These are phyloP conservation scores for Cerceris rybyensis DNA, from an alignment of 2,888 invertebrate species.

Conservation along the genomic window DNA sequence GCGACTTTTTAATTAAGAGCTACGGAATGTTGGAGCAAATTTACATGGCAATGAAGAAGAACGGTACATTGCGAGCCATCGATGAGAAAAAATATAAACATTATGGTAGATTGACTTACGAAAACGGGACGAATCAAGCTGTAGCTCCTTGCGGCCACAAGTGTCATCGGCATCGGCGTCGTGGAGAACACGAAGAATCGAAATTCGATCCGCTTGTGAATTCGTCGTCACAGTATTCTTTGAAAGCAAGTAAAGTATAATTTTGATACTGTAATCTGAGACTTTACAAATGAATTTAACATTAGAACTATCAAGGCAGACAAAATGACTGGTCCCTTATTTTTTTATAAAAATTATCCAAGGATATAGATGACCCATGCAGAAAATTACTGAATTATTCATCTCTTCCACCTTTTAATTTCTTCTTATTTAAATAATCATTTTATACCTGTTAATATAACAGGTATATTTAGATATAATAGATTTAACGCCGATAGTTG, in stretches of 20 bases:
- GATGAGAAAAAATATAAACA: slow-evolving; percentile 86
- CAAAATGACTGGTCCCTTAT: no score
- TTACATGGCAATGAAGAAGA: slow-evolving; percentile 87
- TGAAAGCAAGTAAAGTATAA: slow-evolving; percentile 46
- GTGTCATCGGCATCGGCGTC: slow-evolving; percentile 24
- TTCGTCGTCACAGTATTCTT: slow-evolving; percentile 31
- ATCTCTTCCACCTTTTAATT: no score
- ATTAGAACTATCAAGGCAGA: no score
- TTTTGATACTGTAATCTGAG: background rate
- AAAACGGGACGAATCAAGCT: slow-evolving; percentile 22
- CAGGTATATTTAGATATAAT: no score
- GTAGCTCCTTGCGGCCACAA: slow-evolving; percentile 24
- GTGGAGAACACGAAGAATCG: background rate
- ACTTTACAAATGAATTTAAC: background rate
- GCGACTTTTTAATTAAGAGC: slow-evolving; percentile 88
- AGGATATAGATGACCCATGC: no score
- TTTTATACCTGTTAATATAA: no score
- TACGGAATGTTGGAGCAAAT: slow-evolving; percentile 87
- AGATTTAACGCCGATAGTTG: no score
- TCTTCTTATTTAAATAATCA: no score
- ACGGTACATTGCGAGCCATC: slow-evolving; percentile 86
- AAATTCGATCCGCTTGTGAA: slow-evolving; percentile 17
- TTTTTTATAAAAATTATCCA: no score
- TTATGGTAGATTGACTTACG: slow-evolving; percentile 46
- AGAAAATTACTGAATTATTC: no score